A percentile compares a stretch with the other conserved stretches of the same genome.
These are phyloP conservation scores for Sebastolobus altivelis DNA, from an alignment of 2,797 vertebrate genomes.

Conservation along the genomic window DNA sequence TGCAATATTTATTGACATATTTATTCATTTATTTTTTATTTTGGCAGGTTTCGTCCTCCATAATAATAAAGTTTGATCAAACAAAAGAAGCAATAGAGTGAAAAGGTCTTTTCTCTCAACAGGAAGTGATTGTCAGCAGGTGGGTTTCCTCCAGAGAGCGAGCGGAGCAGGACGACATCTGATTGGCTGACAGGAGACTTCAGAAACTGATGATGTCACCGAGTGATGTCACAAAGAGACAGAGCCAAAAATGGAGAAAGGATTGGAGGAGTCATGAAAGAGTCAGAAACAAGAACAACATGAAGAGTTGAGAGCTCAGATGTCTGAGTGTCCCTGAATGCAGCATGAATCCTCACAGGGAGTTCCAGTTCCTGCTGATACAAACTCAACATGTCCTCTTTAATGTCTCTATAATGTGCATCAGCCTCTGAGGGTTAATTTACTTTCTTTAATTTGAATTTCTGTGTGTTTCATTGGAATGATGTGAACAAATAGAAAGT, in stretches of 20 bases:
- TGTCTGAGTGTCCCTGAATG: not conserved
- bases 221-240: slow-evolving; percentile 18
- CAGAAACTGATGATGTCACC: not conserved
- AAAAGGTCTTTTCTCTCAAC: slow-evolving; percentile 44
- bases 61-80: not conserved
- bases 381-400: not conserved
- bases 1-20: too few relatives aligned
- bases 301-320: not conserved
- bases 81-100: not conserved
- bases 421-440: not conserved
- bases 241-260: not conserved
- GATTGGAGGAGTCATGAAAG: not conserved
- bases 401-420: not conserved
- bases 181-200: slow-evolving; percentile 34
- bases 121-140: slow-evolving; percentile 90
- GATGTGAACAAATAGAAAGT: not conserved
- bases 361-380: not conserved
- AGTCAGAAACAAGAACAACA: not conserved
- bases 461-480: not conserved
- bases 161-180: slow-evolving; percentile 87
- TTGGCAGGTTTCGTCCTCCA: too few relatives aligned
- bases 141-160: slow-evolving; percentile 93
- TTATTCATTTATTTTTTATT: too few relatives aligned
- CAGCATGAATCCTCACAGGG: not conserved
- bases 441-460: not conserved